A percentile compares a stretch with the other conserved stretches of the same genome.
Conservation (phyloP, 2,113 vertebrate species). For the Mola mola region DNA sequence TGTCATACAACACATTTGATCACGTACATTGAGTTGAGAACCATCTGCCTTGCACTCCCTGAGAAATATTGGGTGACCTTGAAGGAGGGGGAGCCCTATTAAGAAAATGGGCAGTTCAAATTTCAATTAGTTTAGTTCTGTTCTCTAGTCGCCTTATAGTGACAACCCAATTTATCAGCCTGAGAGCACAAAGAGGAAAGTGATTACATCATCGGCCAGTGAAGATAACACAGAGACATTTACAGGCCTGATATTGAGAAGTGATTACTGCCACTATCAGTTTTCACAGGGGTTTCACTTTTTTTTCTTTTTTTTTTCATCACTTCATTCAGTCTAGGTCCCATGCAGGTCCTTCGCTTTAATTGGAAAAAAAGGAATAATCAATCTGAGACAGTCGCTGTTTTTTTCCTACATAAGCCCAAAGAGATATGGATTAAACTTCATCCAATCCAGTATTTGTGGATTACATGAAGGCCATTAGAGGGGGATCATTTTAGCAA, state of each 20-base stretch:
- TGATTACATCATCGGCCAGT: slow-evolving; percentile 39
- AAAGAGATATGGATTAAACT: not conserved
- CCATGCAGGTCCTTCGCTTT: slow-evolving; percentile 6
- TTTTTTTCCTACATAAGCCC: slow-evolving; percentile 3
- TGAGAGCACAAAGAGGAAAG: slow-evolving; percentile 32
- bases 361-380: slow-evolving; percentile 23
- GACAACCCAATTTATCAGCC: slow-evolving; percentile 52
- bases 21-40: not conserved
- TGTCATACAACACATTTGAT: not conserved
- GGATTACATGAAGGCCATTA: too few species aligned
- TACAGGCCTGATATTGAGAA: slow-evolving; percentile 39
- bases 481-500: too few species aligned
- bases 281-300: slow-evolving; percentile 2
- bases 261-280: slow-evolving; percentile 26
- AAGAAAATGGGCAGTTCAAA: slow-evolving; percentile 24
- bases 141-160: slow-evolving; percentile 19
- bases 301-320: slow-evolving; percentile 2
- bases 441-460: not conserved
- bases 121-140: slow-evolving; percentile 19
- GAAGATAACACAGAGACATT: slow-evolving; percentile 29
- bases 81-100: not conserved
- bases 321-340: not conserved
- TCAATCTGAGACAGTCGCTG: slow-evolving; percentile 3
- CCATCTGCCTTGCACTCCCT: not conserved
- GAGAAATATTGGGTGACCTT: slow-evolving; percentile 23